Evolutionary conservation across 2,113 vertebrate species (phyloP), one percentile per base, ranked within the genome.

Genomic region (zebrafish (Danio rerio)): DNA sequence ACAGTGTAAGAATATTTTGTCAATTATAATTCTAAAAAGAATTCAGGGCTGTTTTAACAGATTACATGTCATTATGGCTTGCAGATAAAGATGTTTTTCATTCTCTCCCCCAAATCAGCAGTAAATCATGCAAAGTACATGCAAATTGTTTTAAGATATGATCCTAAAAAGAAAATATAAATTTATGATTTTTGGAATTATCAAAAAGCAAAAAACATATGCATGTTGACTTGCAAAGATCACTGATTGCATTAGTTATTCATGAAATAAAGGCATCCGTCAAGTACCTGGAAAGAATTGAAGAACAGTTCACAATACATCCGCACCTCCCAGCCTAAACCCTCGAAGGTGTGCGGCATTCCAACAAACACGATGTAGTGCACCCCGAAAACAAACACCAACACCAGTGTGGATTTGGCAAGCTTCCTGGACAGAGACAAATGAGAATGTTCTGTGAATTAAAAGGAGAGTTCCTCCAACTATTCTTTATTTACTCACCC

Each of bases 221-320:
- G 4, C 20, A 76, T 82, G 13, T 58, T 58, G 13, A 31, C 20
- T 76, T 5, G 18, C 55, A 70, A 6, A 13, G 21, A 80, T 45
- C n/a, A 53, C 43, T 74, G 59, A 59, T 82, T 82, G 8, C 40
- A 75, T 76, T 75, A 76, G 11, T 6, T 59, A 58, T 82, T 40
- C 42, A 63, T 66, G 40, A 9, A 16, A 8, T 58, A 42, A 53
- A 47, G 7, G 11, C 40, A 18, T 43, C 0, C 1, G 20, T 62
- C 10, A 53, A 16, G 40, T 86, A 96, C 96, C 96, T 97, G 96
- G 83, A 97, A 97, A 2, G 96, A 96, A 87, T 96, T 97, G 92
- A 97, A 96, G 90, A 97, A 97, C 42, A 97, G 94, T 83, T 97
- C 96, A 61, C 90, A 96, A 91, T 97, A 95, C 96, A 97, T 97